Evolutionary conservation across 2,888 invertebrate genomes (phyloP).

Genomic region (Pollenia angustigena): DNA sequence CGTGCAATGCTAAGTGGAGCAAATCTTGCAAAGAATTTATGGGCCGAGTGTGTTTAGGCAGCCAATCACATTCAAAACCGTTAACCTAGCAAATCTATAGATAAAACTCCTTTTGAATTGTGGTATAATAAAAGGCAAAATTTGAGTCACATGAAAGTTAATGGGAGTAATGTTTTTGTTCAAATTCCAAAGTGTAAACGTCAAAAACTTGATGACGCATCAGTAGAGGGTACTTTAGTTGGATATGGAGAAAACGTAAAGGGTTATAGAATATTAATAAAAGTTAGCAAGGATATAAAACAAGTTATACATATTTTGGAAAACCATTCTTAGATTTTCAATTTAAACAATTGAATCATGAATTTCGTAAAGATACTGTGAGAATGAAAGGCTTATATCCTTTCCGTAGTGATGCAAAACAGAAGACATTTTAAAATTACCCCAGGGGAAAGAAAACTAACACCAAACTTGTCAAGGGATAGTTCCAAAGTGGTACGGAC

Average conservation of each 20-base stretch:
- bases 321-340: too few species aligned
- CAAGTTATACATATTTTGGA: too few species aligned
- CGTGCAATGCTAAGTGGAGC: constrained; percentile 2
- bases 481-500: too few species aligned
- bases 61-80: constrained; percentile 25
- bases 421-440: too few species aligned
- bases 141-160: constrained; percentile 10
- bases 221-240: constrained; percentile 3
- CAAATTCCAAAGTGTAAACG: constrained; percentile 31
- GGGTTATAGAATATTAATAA: constrained; percentile 15
- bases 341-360: too few species aligned
- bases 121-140: background rate
- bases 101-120: constrained; percentile 17
- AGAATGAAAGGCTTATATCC: too few species aligned
- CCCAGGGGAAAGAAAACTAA: too few species aligned
- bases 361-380: too few species aligned
- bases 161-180: constrained; percentile 15
- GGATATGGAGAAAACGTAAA: constrained; percentile 25
- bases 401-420: too few species aligned
- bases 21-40: constrained; percentile 8
- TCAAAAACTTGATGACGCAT: constrained; percentile 31
- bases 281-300: background rate
- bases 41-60: constrained; percentile 23
- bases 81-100: constrained; percentile 19
- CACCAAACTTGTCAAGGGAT: too few species aligned